Evolutionary conservation across 2,797 vertebrate genomes (phyloP), one percentile per base, ranked within the genome.

Genomic region (Macrochelys suwanniensis): DNA sequence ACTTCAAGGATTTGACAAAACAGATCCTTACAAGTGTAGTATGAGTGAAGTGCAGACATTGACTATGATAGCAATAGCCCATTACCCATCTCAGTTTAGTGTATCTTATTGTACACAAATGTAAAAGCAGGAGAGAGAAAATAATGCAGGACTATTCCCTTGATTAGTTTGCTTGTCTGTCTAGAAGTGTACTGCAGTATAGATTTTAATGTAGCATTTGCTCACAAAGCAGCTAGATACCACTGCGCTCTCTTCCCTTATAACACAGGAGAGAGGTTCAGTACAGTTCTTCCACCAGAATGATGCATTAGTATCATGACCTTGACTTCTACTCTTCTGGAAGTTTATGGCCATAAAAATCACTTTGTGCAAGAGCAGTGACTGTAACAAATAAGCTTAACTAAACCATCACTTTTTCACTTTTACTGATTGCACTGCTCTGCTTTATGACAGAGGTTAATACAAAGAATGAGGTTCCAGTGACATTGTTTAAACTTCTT

Each of bases 351-450:
- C 96, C 96, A 94, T 92, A 88, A 97, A 95, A 96, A 84, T 91
- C 96, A 97, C 98, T 98, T 98, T 98, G 98, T 98, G 89, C 93
- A 96, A 98, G 98, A 96, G 97, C 97, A 98, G 91, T 95, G 68
- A 92, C 97, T 98, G 98, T 98, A 96, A 98, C 95, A 98, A 98
- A 98, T 97, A 93, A 95, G 98, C 97, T 98, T 98, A 97, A 94
- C 89, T 90, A 89, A 76, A 93, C 95, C 96, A 96, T 97, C 92
- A 57, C 93, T 97, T 97, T 95, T 97, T 97, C 97, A 97, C 98
- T 98, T 98, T 97, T 97, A 94, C 96, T 98, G 97, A 97, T 98
- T 98, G 96, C 84, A 45, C 83, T 49, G 80, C 85, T 91, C 89
- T 97, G 96, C 97, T 97, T 97, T 97, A 91, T 97, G 96, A 96